Evolutionary conservation across 2,113 vertebrate genomes (phyloP), one percentile per base, ranked within the genome.

Genomic region (Spermophilus dauricus): DNA sequence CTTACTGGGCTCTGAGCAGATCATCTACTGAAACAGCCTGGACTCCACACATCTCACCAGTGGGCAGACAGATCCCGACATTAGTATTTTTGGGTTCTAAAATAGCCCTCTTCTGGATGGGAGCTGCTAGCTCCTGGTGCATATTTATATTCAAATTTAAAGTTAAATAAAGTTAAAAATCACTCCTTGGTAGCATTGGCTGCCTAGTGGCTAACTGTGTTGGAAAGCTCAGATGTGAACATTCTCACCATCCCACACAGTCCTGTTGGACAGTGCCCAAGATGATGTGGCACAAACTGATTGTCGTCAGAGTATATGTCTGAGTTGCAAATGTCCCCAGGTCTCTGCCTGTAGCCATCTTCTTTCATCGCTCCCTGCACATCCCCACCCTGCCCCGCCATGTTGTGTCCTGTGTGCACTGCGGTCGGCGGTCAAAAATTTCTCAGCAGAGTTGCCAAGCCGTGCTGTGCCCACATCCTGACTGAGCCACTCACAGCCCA

Each of bases 291-390:
- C 67, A 61, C 37, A 28, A 32, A 53, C 37, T 34, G 26, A 16
- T 10, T 6, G 39, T 18, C 28, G 30, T 28, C n/a, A 0, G 10
- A 0, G 2, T 32, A 13, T 12, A 0, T 37, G 2, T 80, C 72
- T 45, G 78, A n/a, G 20, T 16, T 2, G 1, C 7, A n/a, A 22
- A 6, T 61, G 5, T 83, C 63, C 30, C 53, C 37, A 30, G 75
- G 48, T 73, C 34, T 63, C 70, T 65, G 45, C 2, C 61, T 17
- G n/a, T 13, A 13, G 58, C 51, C 18, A 0, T 75, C 11, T 4
- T 22, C 42, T 42, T 7, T 82, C 45, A 12, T 17, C 28, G 28
- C 53, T 48, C 16, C 20, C 30, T 4, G 14, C 7, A 16, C 2
- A 2, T 73, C 7, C 70, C 45, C 11, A 0, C 30, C n/a, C 30